A percentile compares a stretch with the other conserved stretches of the same genome.
Evolutionary conservation across 1,140 invertebrate species (phyloP).

Genomic region (Eulimnadia texana): DNA sequence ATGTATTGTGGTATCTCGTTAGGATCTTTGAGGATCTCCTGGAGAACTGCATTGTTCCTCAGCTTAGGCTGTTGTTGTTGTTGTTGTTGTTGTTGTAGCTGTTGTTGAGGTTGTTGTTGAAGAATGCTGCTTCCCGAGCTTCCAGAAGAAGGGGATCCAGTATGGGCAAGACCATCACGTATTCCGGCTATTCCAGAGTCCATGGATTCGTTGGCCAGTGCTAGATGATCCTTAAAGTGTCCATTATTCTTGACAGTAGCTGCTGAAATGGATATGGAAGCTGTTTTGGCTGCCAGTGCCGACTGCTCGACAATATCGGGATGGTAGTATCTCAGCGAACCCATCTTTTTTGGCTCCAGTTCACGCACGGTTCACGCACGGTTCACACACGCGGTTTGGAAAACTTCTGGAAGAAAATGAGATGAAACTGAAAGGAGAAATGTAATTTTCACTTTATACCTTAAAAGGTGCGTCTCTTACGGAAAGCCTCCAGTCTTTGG

Average conservation of each 20-base stretch:
- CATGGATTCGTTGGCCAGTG: constrained; percentile 21
- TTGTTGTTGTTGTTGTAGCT: constrained; percentile 18
- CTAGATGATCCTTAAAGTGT: background rate
- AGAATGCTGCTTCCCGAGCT: background rate
- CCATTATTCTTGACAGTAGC: background rate
- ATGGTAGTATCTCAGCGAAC: background rate
- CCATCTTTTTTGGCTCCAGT: background rate
- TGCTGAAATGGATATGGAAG: constrained; percentile 5
- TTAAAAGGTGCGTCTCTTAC: no score
- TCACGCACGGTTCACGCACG: no score
- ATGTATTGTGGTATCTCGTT: constrained; percentile 36
- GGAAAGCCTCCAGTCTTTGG: no score
- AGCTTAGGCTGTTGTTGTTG: constrained; percentile 15
- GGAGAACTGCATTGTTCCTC: constrained; percentile 13
- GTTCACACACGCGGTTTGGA: no score
- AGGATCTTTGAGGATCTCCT: constrained; percentile 21
- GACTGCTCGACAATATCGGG: background rate
- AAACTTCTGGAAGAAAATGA: no score
- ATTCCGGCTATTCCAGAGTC: constrained; percentile 25
- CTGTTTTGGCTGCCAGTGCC: background rate
- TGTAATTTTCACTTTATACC: background rate
- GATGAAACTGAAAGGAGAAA: background rate
- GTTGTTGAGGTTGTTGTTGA: background rate
- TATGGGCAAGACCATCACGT: constrained; percentile 16
- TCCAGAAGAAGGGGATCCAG: constrained; percentile 5